phyloP scores from a whole-genome alignment of 2,888 invertebrate species.

The Caenorhabditis sp. region DNA sequence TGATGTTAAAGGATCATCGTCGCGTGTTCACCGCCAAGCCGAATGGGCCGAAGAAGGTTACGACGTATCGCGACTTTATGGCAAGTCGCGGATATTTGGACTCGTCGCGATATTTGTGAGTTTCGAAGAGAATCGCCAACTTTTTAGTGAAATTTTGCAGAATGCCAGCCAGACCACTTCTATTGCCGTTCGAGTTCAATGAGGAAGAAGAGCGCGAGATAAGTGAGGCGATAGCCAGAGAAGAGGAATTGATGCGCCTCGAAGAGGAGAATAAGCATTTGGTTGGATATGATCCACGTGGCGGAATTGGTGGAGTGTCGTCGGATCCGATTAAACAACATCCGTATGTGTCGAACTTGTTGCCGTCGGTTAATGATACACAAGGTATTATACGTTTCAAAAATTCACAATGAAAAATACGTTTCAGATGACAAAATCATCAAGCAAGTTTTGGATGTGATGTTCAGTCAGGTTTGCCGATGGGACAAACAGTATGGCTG shows the following conservation, averaged over 20 bases:
- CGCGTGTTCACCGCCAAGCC: background rate
- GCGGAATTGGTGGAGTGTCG: background rate
- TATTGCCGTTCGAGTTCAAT: constrained; percentile 57
- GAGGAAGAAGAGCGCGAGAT: constrained; percentile 60
- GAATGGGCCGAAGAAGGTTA: constrained; percentile 19
- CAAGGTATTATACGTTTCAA: too few species aligned
- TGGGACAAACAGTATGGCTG: constrained; percentile 59
- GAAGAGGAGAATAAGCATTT: constrained; percentile 15
- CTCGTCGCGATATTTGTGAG: constrained; percentile 25
- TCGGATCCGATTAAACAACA: constrained; percentile 5
- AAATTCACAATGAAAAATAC: background rate
- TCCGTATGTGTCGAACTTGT: constrained; percentile 44
- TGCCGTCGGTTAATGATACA: constrained; percentile 41
- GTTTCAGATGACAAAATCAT: constrained; percentile 29
- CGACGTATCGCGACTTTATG: constrained; percentile 37
- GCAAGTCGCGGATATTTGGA: constrained; percentile 33
- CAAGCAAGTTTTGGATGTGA: constrained; percentile 45
- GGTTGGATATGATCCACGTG: background rate
- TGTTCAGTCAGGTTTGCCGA: constrained; percentile 53
- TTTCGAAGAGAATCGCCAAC: background rate
- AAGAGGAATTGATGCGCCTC: constrained; percentile 51
- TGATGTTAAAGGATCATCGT: background rate
- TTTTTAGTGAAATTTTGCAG: constrained; percentile 9
- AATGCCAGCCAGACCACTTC: constrained; percentile 26
- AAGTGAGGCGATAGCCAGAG: constrained; percentile 55